Evolutionary conservation across 2,888 invertebrate genomes (phyloP).

Genomic region (Entomobrya multifasciata): DNA sequence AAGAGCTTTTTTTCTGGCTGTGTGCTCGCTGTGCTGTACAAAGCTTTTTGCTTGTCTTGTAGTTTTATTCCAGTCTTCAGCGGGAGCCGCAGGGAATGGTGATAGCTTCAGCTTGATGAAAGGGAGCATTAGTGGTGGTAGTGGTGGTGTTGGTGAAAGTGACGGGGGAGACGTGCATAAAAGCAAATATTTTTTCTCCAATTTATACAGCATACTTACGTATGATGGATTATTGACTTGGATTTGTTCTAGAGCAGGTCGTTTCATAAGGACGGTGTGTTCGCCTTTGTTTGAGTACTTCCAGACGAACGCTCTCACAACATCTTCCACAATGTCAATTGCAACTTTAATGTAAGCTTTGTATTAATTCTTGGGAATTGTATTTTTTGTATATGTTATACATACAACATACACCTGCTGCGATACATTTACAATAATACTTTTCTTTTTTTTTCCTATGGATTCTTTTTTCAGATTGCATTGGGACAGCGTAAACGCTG

Average conservation of each 20-base stretch:
- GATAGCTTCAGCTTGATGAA: conserved; percentile 49
- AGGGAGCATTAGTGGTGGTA: conserved; percentile 46
- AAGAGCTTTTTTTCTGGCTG: conserved; percentile 7
- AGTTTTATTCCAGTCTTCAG: conserved; percentile 35
- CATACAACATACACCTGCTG: too few relatives aligned
- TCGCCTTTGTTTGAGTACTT: conserved; percentile 32
- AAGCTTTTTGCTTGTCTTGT: not conserved
- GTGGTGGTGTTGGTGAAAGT: conserved; percentile 35
- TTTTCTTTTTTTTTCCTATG: not conserved
- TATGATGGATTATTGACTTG: conserved; percentile 40
- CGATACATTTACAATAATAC: not conserved
- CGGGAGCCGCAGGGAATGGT: conserved; percentile 38
- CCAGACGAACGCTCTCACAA: not conserved
- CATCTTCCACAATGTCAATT: conserved; percentile 58
- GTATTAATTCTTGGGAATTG: too few relatives aligned
- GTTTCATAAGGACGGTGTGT: conserved; percentile 31
- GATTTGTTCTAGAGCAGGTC: conserved; percentile 43
- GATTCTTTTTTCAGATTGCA: conserved; percentile 29
- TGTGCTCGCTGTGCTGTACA: not conserved
- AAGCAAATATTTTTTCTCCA: conserved; percentile 17
- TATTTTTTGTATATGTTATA: too few relatives aligned
- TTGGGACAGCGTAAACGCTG: conserved; percentile 54
- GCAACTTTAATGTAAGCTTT: conserved; percentile 64
- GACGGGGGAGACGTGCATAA: conserved; percentile 29
- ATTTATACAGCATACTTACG: conserved; percentile 24